phyloP scores from a whole-genome alignment of 2,888 invertebrate genomes.

The Drosophila multiciliata region DNA sequence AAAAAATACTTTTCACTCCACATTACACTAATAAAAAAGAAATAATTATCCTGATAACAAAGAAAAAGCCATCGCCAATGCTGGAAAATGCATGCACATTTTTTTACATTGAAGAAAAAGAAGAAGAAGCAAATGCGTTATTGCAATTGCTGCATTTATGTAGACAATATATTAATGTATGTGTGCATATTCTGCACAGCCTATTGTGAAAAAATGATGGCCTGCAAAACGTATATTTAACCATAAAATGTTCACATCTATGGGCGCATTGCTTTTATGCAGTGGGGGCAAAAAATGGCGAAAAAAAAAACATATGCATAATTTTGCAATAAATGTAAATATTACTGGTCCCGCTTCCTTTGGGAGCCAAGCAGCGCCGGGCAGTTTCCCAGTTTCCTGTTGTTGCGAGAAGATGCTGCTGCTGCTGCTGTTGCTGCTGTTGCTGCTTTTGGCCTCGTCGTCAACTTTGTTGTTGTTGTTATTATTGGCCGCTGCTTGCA shows the following conservation, averaged over 20 bases:
- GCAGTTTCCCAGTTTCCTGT: constrained; percentile 67
- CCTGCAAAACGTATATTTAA: constrained; percentile 30
- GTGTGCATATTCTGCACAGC: neutral
- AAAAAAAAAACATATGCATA: constrained; percentile 54
- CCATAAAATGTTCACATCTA: constrained; percentile 8
- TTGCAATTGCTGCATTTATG: constrained; percentile 1
- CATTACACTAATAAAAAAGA: neutral
- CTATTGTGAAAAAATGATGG: constrained; percentile 28
- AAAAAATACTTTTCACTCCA: neutral
- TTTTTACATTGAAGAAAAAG: neutral
- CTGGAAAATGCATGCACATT: constrained; percentile 3
- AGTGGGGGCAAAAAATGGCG: neutral
- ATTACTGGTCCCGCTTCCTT: constrained; percentile 65
- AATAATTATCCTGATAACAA: neutral
- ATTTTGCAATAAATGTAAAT: constrained; percentile 66
- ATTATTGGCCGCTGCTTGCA: constrained; percentile 10
- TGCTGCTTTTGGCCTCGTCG: neutral
- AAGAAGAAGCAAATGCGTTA: constrained; percentile 1
- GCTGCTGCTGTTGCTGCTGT: neutral
- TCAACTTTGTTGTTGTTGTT: neutral
- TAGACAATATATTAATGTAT: neutral
- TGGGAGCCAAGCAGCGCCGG: constrained; percentile 72
- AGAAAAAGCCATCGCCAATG: neutral
- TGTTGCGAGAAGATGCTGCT: constrained; percentile 43
- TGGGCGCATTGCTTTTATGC: constrained; percentile 4